Percentiles rank a stretch among this genome's conserved stretches.
Evolutionary conservation across 2,113 vertebrate genomes (phyloP).

Genomic region (Poeciliopsis occidentalis): DNA sequence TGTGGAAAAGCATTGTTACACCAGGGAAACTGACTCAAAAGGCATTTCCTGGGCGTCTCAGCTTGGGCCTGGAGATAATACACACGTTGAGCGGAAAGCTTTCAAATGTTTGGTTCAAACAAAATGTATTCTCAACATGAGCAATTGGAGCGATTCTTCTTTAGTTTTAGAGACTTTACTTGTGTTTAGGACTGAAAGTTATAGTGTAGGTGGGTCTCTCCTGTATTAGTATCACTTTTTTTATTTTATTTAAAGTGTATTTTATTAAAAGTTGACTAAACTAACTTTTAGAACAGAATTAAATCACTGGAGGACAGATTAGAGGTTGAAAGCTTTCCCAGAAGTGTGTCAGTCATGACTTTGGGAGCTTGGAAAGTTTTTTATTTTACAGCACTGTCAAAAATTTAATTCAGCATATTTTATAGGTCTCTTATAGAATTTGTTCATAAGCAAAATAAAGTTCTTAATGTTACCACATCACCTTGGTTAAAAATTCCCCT

Average conservation of each 20-base stretch:
- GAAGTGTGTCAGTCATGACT: background rate
- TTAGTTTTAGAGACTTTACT: slow-evolving; percentile 4
- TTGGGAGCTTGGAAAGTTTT: background rate
- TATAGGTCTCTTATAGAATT: slow-evolving; percentile 31
- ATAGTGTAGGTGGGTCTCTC: background rate
- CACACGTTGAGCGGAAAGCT: background rate
- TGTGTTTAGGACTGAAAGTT: background rate
- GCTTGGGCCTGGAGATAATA: background rate
- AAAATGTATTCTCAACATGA: background rate
- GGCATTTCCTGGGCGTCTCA: fast-evolving
- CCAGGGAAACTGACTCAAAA: background rate
- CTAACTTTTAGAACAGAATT: background rate
- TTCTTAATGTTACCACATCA: slow-evolving; percentile 32
- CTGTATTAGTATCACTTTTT: background rate
- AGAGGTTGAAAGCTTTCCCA: background rate
- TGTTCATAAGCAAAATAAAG: slow-evolving; percentile 41
- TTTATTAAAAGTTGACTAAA: background rate
- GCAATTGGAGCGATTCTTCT: background rate
- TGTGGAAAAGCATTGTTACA: background rate
- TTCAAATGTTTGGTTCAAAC: background rate
- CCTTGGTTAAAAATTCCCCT: slow-evolving; percentile 29
- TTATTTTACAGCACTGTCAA: background rate
- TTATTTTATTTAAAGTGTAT: background rate
- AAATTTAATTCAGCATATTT: slow-evolving; percentile 22
- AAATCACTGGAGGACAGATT: background rate